phyloP scores from a whole-genome alignment of 2,888 invertebrate species.

The Empis livida region DNA sequence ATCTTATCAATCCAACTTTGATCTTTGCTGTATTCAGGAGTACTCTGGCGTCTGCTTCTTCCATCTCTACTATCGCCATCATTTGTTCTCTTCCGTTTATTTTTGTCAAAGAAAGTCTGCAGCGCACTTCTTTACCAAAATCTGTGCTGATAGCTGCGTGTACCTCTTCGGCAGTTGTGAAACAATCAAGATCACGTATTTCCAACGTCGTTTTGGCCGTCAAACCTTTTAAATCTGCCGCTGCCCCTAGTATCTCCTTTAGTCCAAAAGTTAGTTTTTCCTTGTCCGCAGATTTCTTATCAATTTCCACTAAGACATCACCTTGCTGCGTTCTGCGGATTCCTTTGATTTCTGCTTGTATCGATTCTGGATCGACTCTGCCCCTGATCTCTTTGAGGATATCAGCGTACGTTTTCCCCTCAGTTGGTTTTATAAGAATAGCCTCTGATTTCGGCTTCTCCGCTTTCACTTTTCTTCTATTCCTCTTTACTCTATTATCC shows the following conservation, averaged over 20 bases:
- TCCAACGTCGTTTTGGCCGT: neutral
- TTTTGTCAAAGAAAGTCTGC: neutral
- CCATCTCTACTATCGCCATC: conserved; percentile 2
- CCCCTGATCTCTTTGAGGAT: too few relatives aligned
- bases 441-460: too few relatives aligned
- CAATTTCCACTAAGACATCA: conserved; percentile 1
- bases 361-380: neutral
- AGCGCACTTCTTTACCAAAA: neutral
- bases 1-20: conserved; percentile 3
- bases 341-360: neutral
- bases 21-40: neutral
- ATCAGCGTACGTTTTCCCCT: too few relatives aligned
- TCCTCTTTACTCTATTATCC: too few relatives aligned
- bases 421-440: too few relatives aligned
- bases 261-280: neutral
- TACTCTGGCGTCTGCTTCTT: neutral
- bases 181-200: too few relatives aligned
- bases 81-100: conserved; percentile 1
- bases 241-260: neutral
- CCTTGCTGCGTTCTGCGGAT: neutral
- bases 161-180: conserved; percentile 3
- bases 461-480: too few relatives aligned
- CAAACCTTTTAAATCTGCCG: neutral
- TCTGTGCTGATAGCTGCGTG: neutral
- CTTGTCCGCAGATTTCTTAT: neutral